Evolutionary conservation across 2,797 vertebrate genomes (phyloP).

Genomic region (Crenichthys baileyi): DNA sequence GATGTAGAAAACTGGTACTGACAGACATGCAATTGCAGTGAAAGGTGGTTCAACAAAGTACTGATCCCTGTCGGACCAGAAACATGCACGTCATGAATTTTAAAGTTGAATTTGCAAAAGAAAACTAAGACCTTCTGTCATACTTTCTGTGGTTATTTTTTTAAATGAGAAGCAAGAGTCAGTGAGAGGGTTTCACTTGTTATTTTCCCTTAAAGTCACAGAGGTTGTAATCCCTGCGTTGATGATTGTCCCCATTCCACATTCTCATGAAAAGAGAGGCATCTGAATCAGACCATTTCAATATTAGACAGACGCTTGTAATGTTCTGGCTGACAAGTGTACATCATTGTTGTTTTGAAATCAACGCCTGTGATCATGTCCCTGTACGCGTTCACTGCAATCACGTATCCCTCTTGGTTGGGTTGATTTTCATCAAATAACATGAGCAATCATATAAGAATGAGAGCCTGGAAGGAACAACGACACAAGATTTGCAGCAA

Average conservation of each 20-base stretch:
- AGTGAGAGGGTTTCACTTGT: not conserved
- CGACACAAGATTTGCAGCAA: slow-evolving; percentile 7
- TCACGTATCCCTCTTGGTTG: slow-evolving; percentile 4
- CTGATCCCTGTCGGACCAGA: not conserved
- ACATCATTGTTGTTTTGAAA: slow-evolving; percentile 26
- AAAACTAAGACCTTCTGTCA: not conserved
- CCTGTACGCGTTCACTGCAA: slow-evolving; percentile 13
- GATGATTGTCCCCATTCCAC: not conserved
- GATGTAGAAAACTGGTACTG: not conserved
- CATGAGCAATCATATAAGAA: slow-evolving; percentile 16
- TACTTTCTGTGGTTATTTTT: not conserved
- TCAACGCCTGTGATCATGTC: not conserved
- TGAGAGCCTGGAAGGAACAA: not conserved
- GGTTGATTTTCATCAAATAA: not conserved
- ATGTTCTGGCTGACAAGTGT: not conserved
- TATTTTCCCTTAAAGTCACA: not conserved
- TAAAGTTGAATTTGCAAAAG: too few species aligned
- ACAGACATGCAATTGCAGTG: not conserved
- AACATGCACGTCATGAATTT: not conserved
- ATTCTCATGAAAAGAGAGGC: not conserved
- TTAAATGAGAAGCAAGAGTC: not conserved
- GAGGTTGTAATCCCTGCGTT: not conserved
- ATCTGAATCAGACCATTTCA: not conserved
- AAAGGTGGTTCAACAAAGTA: not conserved
- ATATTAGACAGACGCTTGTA: not conserved